Percentiles rank a stretch among this genome's conserved stretches.
These are phyloP conservation scores for Glyphotaelius pellucidus DNA, from an alignment of 2,888 invertebrate species.

Conservation along the genomic window DNA sequence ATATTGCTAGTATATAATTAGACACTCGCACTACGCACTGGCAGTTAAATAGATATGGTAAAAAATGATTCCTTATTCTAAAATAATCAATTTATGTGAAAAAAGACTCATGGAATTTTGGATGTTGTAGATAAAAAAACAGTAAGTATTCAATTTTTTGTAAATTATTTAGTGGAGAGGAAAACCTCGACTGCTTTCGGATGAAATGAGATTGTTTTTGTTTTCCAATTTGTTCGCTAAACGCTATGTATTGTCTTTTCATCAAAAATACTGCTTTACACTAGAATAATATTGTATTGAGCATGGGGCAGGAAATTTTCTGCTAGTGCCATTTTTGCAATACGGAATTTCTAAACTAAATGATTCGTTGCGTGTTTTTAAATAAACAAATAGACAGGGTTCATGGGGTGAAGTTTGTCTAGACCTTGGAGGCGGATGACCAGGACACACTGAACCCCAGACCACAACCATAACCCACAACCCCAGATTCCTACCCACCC, in stretches of 20 bases:
- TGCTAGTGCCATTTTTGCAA: background rate
- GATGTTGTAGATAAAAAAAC: background rate
- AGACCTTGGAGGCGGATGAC: too few relatives aligned
- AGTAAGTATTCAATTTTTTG: too few relatives aligned
- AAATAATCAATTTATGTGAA: background rate
- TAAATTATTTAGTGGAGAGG: too few relatives aligned
- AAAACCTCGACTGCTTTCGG: too few relatives aligned
- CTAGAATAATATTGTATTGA: background rate
- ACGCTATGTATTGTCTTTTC: background rate
- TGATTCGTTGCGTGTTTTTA: background rate
- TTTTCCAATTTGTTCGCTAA: too few relatives aligned
- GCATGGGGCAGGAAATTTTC: background rate
- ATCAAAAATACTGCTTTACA: background rate
- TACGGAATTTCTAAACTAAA: background rate
- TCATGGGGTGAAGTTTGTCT: too few relatives aligned
- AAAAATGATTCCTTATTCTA: background rate
- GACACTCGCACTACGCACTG: background rate
- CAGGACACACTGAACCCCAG: too few relatives aligned
- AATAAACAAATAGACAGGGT: too few relatives aligned
- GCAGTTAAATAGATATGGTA: background rate
- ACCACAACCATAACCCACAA: too few relatives aligned
- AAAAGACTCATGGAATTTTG: background rate
- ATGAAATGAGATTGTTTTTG: too few relatives aligned
- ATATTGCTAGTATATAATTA: background rate
- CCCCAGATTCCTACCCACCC: too few relatives aligned